Evolutionary conservation across 2,888 invertebrate species (phyloP), one percentile per base, ranked within the genome.

Genomic region (Polietes domitor): DNA sequence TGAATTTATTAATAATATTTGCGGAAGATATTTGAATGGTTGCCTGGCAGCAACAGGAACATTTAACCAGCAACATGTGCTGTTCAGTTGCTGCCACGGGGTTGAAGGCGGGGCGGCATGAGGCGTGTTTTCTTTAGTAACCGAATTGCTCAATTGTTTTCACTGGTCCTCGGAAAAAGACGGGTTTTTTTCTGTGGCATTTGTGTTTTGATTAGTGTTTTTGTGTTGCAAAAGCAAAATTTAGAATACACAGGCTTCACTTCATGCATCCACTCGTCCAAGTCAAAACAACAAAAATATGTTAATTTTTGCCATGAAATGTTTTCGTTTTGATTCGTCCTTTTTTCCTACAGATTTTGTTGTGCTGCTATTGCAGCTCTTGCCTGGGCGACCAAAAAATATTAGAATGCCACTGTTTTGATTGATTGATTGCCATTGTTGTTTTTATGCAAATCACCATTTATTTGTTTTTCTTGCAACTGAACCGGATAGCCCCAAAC

Each of bases 381-480:
- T 37, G 7, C 9, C 53, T 19, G 43, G 47, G 28, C 17, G 12
- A 10, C 32, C 26, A 32, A 76, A 63, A 77, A 83, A 77, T 77
- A 32, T 73, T 75, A 75, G 70, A 81, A 81, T 81, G 80, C 78
- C 84, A 81, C 72, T 81, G 81, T 81, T 81, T 76, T 84, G 84
- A 84, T 84, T 84, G 84, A 84, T 84, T 79, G 84, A 81, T 81
- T 84, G 81, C 68, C 65, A 61, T 79, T 84, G 78, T 84, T 84
- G 78, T 76, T 81, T 78, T 76, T 76, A 84, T 84, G 84, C 78
- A 84, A 84, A 84, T 84, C 5, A 76, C n/a, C n/a, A n/a, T 84
- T 55, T 68, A 21, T 53, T 71, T 47, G 24, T 71, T 53, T 74
- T 70, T 41, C 10, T 10, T 50, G 61, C 15, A 24, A 9, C 28